phyloP scores from a whole-genome alignment of 2,113 vertebrate genomes.

The Piprites chloris region DNA sequence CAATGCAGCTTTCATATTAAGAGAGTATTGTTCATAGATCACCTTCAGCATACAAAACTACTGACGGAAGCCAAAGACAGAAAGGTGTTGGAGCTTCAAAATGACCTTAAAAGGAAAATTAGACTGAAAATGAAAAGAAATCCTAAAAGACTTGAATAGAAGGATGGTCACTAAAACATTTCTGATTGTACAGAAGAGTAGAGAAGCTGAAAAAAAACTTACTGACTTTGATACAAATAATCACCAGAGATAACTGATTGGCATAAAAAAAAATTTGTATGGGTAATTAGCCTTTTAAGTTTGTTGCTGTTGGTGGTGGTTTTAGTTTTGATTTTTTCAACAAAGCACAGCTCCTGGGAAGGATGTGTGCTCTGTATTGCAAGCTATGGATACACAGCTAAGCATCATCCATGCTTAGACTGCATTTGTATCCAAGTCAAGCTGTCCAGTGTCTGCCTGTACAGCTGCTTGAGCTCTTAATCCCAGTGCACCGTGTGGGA shows the following conservation, averaged over 20 bases:
- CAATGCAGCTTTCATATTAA: not conserved
- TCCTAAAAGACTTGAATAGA: not conserved
- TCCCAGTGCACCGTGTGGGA: not conserved
- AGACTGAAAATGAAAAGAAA: not conserved
- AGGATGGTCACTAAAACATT: not conserved
- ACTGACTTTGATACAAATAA: not conserved
- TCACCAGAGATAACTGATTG: fast-evolving
- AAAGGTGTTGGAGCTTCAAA: not conserved
- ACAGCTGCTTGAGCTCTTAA: not conserved
- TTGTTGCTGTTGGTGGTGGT: not conserved
- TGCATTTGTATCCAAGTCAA: not conserved
- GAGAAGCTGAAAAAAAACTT: not conserved
- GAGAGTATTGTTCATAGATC: not conserved
- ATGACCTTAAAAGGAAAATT: not conserved
- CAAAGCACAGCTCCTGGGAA: not conserved
- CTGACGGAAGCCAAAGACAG: not conserved
- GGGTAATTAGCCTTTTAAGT: not conserved
- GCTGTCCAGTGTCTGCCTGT: too few species aligned
- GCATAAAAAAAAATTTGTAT: not conserved
- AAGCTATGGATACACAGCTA: not conserved
- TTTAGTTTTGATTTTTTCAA: not conserved
- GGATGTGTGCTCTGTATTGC: not conserved
- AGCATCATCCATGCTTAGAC: not conserved
- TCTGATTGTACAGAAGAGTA: not conserved
- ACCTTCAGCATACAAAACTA: not conserved